These are phyloP conservation scores for Antheraea mylitta DNA, from an alignment of 1,140 invertebrate species.

Conservation along the genomic window DNA sequence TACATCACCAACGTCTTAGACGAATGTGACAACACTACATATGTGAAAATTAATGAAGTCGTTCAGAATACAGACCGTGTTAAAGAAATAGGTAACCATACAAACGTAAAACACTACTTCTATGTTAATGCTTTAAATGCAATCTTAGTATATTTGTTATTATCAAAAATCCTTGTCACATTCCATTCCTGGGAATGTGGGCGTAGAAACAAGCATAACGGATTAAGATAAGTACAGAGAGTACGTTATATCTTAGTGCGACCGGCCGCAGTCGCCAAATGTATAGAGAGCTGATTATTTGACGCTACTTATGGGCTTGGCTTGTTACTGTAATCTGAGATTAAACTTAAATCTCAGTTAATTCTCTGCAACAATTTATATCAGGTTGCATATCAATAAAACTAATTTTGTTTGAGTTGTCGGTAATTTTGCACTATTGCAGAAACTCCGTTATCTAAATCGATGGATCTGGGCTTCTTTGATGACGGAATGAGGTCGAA, in stretches of 20 bases:
- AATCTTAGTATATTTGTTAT: not conserved
- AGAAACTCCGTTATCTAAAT: too few relatives aligned
- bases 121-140: not conserved
- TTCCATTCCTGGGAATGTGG: conserved; percentile 27
- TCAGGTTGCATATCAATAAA: not conserved
- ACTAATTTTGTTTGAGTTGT: too few relatives aligned
- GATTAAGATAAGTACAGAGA: conserved; percentile 44
- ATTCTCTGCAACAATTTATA: not conserved
- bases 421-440: too few relatives aligned
- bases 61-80: too few relatives aligned
- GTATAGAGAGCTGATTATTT: not conserved
- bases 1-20: too few relatives aligned
- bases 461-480: too few relatives aligned
- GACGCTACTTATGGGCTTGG: not conserved
- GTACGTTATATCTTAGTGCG: not conserved
- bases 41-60: too few relatives aligned
- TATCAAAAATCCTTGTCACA: conserved; percentile 3
- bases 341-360: not conserved
- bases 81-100: too few relatives aligned
- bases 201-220: conserved; percentile 42
- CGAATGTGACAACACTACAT: too few relatives aligned
- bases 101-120: too few relatives aligned
- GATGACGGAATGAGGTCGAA: too few relatives aligned
- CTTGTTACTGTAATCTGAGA: conserved; percentile 1
- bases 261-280: not conserved